phyloP scores from a whole-genome alignment of 2,113 vertebrate species.

The Rhinichthys klamathensis region DNA sequence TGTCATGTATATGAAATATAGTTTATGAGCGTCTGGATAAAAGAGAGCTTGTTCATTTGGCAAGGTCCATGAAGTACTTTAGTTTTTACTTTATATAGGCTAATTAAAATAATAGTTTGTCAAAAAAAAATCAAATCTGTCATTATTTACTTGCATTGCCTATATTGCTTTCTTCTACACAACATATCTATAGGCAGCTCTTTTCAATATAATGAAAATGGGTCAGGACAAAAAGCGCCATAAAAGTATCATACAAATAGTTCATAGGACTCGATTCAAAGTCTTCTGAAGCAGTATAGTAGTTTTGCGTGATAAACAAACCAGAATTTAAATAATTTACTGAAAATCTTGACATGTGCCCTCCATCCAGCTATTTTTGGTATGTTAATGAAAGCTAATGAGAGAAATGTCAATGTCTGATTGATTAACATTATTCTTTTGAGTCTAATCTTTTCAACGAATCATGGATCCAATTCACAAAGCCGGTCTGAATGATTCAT shows the following conservation, averaged over 20 bases:
- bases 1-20: neutral
- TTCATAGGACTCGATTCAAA: neutral
- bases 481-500: too few relatives aligned
- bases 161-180: neutral
- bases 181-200: neutral
- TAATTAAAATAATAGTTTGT: neutral
- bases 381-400: too few relatives aligned
- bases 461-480: too few relatives aligned
- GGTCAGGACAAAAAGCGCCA: neutral
- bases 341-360: neutral
- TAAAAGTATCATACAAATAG: neutral
- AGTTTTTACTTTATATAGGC: neutral
- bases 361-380: neutral
- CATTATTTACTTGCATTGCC: neutral
- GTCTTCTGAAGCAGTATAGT: neutral
- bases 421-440: too few relatives aligned
- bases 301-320: neutral
- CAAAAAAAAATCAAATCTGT: neutral
- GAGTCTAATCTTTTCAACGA: too few relatives aligned
- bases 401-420: too few relatives aligned
- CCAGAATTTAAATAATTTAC: neutral
- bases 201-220: neutral
- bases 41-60: neutral
- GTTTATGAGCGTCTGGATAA: slow-evolving; percentile 1
- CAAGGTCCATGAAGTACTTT: neutral